Evolutionary conservation across 2,888 invertebrate species (phyloP).

Genomic region (Thereva nobilitata): DNA sequence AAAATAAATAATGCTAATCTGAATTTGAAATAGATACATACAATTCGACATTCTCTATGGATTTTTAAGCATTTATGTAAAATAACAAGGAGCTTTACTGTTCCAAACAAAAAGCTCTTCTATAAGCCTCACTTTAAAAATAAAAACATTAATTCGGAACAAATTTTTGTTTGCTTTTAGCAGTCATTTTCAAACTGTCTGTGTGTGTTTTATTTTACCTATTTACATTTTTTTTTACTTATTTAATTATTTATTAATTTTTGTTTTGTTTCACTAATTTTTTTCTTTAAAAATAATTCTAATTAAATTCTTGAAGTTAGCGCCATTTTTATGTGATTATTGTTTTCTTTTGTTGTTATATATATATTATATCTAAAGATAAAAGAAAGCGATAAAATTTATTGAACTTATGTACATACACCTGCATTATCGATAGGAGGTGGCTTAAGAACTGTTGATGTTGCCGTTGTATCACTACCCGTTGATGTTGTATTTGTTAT

Average conservation of each 20-base stretch:
- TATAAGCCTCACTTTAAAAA: too few relatives aligned
- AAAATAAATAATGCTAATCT: too few relatives aligned
- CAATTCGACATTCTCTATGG: too few relatives aligned
- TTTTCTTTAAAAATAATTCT: not conserved
- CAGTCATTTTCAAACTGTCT: too few relatives aligned
- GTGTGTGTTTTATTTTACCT: not conserved
- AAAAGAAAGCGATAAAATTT: not conserved
- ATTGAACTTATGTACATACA: constrained; percentile 38
- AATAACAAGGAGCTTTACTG: too few relatives aligned
- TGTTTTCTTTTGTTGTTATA: constrained; percentile 3
- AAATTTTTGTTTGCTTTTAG: too few relatives aligned
- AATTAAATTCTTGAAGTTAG: constrained; percentile 1
- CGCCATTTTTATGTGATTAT: constrained; percentile 8
- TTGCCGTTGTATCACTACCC: not conserved
- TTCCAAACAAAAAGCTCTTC: too few relatives aligned
- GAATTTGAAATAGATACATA: too few relatives aligned
- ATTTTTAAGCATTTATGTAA: too few relatives aligned
- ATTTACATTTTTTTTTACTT: constrained; percentile 22
- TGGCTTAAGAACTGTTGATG: constrained; percentile 17
- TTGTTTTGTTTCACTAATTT: not conserved
- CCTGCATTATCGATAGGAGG: constrained; percentile 30
- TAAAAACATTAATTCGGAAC: too few relatives aligned
- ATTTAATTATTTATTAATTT: constrained; percentile 7
- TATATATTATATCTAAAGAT: not conserved
- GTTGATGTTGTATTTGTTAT: constrained; percentile 46